Percentiles rank a stretch among this genome's conserved stretches.
These are phyloP conservation scores for Chymomyza caudatula DNA, from an alignment of 2,888 invertebrate genomes.

Conservation along the genomic window DNA sequence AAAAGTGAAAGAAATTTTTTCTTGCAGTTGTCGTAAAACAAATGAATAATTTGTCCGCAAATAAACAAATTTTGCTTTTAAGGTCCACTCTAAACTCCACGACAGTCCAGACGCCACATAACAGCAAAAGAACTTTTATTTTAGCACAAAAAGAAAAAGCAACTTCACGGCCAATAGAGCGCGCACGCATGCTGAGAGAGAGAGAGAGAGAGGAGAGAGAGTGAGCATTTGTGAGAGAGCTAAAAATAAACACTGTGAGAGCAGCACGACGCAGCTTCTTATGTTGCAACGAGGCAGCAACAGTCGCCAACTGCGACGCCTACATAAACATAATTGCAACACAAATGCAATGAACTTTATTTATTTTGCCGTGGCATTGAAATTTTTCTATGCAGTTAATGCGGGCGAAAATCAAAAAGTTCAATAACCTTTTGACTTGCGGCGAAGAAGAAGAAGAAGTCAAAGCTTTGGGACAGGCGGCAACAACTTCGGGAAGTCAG, in stretches of 20 bases:
- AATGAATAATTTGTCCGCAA: background rate
- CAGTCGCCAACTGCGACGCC: background rate
- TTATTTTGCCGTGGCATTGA: constrained; percentile 72
- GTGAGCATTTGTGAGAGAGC: constrained; percentile 24
- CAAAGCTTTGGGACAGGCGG: background rate
- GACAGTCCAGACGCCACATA: constrained; percentile 29
- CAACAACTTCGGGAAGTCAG: too few relatives aligned
- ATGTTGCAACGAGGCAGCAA: constrained; percentile 23
- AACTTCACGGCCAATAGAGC: constrained; percentile 67
- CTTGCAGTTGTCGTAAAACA: too few relatives aligned
- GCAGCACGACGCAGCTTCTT: constrained; percentile 38
- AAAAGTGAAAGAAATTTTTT: too few relatives aligned
- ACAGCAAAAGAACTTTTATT: constrained; percentile 31
- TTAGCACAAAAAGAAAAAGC: constrained; percentile 40
- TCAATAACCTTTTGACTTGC: constrained; percentile 74
- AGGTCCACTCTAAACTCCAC: constrained; percentile 39
- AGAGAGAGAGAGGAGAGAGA: constrained; percentile 18
- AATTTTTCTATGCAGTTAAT: constrained; percentile 67
- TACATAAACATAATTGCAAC: constrained; percentile 49
- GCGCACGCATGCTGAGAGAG: constrained; percentile 42
- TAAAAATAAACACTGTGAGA: constrained; percentile 55
- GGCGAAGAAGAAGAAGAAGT: constrained; percentile 3
- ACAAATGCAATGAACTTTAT: constrained; percentile 30
- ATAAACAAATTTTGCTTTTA: background rate
- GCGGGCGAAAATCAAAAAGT: constrained; percentile 53